phyloP scores from a whole-genome alignment of 2,888 invertebrate species.

The Stenoptilia bipunctidactyla region DNA sequence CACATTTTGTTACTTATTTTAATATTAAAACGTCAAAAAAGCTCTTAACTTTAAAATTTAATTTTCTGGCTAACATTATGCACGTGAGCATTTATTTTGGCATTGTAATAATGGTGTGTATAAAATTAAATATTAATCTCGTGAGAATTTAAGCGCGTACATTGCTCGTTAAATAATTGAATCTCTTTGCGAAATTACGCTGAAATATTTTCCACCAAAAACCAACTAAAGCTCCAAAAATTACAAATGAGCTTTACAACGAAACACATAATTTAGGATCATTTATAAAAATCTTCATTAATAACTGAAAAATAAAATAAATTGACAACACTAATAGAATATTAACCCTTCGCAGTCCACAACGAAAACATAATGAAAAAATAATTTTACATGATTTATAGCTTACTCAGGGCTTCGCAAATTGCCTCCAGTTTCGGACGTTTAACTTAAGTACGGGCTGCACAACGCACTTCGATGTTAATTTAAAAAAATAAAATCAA shows the following conservation, averaged over 20 bases:
- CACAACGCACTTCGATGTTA: slow-evolving; percentile 40
- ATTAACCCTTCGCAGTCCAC: slow-evolving; percentile 33
- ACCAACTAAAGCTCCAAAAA: slow-evolving; percentile 1
- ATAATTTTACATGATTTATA: slow-evolving; percentile 67
- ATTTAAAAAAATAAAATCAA: slow-evolving; percentile 27
- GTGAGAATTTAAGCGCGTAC: no score
- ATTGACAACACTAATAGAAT: slow-evolving; percentile 48
- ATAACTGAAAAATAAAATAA: slow-evolving; percentile 23
- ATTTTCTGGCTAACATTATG: no score
- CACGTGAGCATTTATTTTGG: no score
- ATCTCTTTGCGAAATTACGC: no score
- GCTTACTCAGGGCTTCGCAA: slow-evolving; percentile 60
- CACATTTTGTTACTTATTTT: no score
- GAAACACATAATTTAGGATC: slow-evolving; percentile 3
- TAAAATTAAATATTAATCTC: no score
- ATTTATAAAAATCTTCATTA: slow-evolving; percentile 17
- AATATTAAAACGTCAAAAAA: no score
- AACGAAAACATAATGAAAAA: slow-evolving; percentile 50
- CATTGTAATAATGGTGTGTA: no score
- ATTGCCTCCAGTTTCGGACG: slow-evolving; percentile 62
- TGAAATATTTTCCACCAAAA: not conserved
- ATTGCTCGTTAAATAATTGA: not conserved
- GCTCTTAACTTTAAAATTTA: no score
- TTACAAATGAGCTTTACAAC: not conserved
- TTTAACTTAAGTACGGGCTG: slow-evolving; percentile 63